Percentiles rank a stretch among this genome's conserved stretches.
These are phyloP conservation scores for Otolemur garnettii DNA, from an alignment of 2,113 vertebrate genomes.

Conservation along the genomic window DNA sequence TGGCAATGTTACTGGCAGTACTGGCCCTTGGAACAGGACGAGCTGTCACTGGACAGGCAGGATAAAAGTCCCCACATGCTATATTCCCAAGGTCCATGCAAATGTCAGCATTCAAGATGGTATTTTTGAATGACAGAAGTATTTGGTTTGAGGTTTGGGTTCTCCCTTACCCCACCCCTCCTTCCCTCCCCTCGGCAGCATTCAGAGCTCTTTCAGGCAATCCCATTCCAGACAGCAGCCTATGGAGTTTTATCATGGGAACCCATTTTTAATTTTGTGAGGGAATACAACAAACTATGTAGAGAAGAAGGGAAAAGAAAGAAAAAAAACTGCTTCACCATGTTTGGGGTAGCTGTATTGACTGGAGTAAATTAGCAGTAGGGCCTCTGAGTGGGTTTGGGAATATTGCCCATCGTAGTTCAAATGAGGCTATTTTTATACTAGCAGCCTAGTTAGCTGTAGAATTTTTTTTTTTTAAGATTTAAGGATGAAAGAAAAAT, in stretches of 20 bases:
- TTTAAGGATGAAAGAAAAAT: not conserved
- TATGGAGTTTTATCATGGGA: not conserved
- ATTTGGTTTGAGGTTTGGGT: conserved; percentile 6
- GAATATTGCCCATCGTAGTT: not conserved
- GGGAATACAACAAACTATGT: not conserved
- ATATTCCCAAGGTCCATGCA: not conserved
- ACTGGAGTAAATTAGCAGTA: not conserved
- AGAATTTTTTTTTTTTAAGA: not conserved
- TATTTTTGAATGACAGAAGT: conserved; percentile 27
- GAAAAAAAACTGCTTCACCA: not conserved
- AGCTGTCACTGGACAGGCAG: fast-evolving
- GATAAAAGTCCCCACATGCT: not conserved
- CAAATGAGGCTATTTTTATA: conserved; percentile 18
- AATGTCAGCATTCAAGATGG: conserved; percentile 29
- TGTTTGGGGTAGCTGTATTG: not conserved
- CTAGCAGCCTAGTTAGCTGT: not conserved
- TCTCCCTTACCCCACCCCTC: too few relatives aligned
- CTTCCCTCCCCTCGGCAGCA: not conserved
- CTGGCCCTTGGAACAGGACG: conserved; percentile 4
- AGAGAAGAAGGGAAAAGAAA: not conserved
- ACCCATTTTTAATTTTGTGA: conserved; percentile 33
- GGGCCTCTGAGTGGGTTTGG: not conserved
- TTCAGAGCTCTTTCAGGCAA: conserved; percentile 26
- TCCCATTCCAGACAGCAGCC: conserved; percentile 14
- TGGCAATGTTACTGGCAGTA: not conserved